These are phyloP conservation scores for Tetrapedia diversipes DNA, from an alignment of 2,888 invertebrate species.

Conservation along the genomic window DNA sequence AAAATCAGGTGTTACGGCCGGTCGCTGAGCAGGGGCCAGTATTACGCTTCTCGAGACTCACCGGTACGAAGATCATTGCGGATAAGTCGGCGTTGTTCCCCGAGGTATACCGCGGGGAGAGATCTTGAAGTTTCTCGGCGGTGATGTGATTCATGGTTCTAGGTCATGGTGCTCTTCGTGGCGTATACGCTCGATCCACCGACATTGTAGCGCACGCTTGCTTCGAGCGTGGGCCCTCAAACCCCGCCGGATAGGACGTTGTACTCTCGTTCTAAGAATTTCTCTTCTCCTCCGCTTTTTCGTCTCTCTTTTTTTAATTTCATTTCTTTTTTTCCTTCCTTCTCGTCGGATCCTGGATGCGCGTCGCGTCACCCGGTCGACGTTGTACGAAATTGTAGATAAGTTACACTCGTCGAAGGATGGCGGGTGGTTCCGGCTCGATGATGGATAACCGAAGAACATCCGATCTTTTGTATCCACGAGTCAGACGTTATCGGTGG, in stretches of 20 bases:
- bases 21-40: constrained; percentile 29
- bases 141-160: constrained; percentile 68
- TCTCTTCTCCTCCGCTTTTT: constrained; percentile 1
- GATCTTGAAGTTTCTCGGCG: constrained; percentile 55
- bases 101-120: constrained; percentile 37
- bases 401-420: neutral
- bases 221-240: constrained; percentile 45
- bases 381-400: neutral
- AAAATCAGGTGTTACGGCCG: constrained; percentile 62
- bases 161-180: constrained; percentile 61
- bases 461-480: neutral
- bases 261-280: constrained; percentile 41
- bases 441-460: neutral
- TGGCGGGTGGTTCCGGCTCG: neutral
- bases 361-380: neutral
- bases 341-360: neutral
- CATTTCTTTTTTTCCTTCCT: neutral
- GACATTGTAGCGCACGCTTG: constrained; percentile 15
- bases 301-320: too few species aligned
- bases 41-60: constrained; percentile 62
- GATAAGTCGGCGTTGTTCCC: constrained; percentile 60
- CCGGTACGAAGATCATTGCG: constrained; percentile 58
- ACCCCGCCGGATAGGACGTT: constrained; percentile 31
- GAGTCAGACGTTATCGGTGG: neutral
- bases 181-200: constrained; percentile 48